Conservation (phyloP, 2,888 invertebrate genomes). For the Hecatera dysodea region DNA sequence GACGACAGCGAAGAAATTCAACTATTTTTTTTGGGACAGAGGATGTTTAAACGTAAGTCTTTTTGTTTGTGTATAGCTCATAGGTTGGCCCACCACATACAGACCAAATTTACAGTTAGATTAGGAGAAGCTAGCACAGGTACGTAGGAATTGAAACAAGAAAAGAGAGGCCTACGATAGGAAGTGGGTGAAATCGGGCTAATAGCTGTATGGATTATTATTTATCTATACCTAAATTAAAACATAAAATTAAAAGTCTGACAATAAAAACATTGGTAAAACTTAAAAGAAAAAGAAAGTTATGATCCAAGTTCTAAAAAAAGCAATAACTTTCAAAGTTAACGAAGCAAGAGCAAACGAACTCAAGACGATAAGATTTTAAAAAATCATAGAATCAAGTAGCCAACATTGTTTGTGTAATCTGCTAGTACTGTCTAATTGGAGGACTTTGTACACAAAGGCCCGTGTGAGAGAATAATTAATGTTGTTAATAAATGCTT, state of each 20-base stretch:
- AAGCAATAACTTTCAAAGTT: slow-evolving; percentile 51
- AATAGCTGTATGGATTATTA: too few relatives aligned
- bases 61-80: too few relatives aligned
- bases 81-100: too few relatives aligned
- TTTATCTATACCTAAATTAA: background rate
- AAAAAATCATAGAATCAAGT: slow-evolving; percentile 56
- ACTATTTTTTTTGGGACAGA: too few relatives aligned
- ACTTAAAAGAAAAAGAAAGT: background rate
- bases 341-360: slow-evolving; percentile 39
- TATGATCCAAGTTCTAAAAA: slow-evolving; percentile 8
- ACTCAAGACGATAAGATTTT: slow-evolving; percentile 52
- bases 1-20: background rate
- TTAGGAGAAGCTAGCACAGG: too few relatives aligned
- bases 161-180: too few relatives aligned
- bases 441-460: slow-evolving; percentile 48
- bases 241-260: background rate
- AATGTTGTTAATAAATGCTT: slow-evolving; percentile 61
- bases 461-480: slow-evolving; percentile 60
- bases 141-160: too few relatives aligned
- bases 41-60: background rate
- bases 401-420: slow-evolving; percentile 47
- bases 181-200: too few relatives aligned
- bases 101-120: too few relatives aligned
- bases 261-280: too few relatives aligned
- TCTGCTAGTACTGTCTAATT: slow-evolving; percentile 59